A percentile compares a stretch with the other conserved stretches of the same genome.
Evolutionary conservation across 2,113 vertebrate genomes (phyloP).

Genomic region (Hassar affinis): DNA sequence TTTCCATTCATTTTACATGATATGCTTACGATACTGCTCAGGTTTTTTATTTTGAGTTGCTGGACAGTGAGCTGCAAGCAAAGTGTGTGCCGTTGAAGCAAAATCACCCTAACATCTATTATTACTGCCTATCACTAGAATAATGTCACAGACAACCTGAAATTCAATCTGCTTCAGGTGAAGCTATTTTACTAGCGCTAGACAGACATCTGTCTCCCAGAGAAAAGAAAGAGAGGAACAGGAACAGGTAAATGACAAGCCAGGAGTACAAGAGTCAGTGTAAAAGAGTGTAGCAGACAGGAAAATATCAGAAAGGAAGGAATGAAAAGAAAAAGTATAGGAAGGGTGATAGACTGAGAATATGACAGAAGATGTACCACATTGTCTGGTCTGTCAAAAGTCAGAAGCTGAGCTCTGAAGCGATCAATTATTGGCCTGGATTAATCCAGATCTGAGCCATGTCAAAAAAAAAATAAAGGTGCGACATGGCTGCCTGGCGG

Average conservation of each 20-base stretch:
- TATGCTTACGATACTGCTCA: neutral
- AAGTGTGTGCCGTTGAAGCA: neutral
- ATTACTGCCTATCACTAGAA: neutral
- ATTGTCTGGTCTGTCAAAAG: constrained; percentile 5
- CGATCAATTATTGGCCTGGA: neutral
- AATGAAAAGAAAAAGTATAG: neutral
- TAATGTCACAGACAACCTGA: neutral
- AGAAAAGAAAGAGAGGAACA: constrained; percentile 35
- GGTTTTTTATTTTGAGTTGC: no score
- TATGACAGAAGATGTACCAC: neutral
- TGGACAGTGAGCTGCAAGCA: neutral
- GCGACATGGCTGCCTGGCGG: constrained; percentile 26
- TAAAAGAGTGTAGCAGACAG: neutral
- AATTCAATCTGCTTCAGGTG: neutral
- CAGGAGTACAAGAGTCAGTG: neutral
- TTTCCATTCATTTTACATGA: neutral
- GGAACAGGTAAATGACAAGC: neutral
- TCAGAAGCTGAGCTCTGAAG: neutral
- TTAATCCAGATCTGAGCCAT: constrained; percentile 1
- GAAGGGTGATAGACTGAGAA: constrained; percentile 13
- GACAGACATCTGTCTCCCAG: constrained; percentile 28
- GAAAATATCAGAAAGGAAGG: neutral
- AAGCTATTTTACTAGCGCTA: neutral
- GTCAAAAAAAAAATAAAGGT: constrained; percentile 9
- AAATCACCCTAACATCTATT: neutral